These are phyloP conservation scores for Hozukius guyotensis DNA, from an alignment of 2,797 vertebrate species.

Conservation along the genomic window DNA sequence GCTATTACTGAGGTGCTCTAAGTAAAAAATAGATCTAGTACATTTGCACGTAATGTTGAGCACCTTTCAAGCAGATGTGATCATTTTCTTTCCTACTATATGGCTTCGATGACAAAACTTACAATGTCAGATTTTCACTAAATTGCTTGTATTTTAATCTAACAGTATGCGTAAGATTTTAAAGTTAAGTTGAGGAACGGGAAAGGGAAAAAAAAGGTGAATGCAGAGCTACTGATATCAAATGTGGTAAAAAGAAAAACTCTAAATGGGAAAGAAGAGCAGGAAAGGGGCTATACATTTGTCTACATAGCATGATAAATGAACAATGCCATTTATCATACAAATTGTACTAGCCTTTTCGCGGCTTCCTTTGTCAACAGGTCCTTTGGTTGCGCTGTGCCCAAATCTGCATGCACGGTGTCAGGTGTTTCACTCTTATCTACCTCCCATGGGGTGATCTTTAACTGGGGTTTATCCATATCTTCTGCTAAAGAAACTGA, in stretches of 20 bases:
- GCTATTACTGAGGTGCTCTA: slow-evolving; percentile 33
- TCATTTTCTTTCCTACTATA: neutral
- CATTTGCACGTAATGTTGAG: slow-evolving; percentile 27
- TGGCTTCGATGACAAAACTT: neutral
- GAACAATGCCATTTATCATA: slow-evolving; percentile 87
- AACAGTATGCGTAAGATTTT: too few species aligned
- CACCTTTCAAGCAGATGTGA: neutral
- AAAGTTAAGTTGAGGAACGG: neutral
- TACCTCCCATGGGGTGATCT: slow-evolving; percentile 36
- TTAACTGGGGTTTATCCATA: slow-evolving; percentile 51
- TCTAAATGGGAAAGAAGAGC: neutral
- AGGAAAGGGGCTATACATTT: neutral
- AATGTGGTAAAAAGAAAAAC: neutral
- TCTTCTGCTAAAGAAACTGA: slow-evolving; percentile 54
- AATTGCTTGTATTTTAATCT: neutral
- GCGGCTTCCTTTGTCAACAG: slow-evolving; percentile 68
- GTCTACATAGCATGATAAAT: slow-evolving; percentile 86
- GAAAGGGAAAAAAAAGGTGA: neutral
- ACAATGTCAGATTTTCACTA: neutral
- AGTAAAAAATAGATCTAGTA: slow-evolving; percentile 32
- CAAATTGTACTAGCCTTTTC: slow-evolving; percentile 91
- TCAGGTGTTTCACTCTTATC: slow-evolving; percentile 43
- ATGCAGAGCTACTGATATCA: neutral
- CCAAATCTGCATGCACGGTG: slow-evolving; percentile 36
- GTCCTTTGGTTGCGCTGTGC: slow-evolving; percentile 62